phyloP scores from a whole-genome alignment of 1,140 invertebrate genomes.

The Parasteatoda tepidariorum region DNA sequence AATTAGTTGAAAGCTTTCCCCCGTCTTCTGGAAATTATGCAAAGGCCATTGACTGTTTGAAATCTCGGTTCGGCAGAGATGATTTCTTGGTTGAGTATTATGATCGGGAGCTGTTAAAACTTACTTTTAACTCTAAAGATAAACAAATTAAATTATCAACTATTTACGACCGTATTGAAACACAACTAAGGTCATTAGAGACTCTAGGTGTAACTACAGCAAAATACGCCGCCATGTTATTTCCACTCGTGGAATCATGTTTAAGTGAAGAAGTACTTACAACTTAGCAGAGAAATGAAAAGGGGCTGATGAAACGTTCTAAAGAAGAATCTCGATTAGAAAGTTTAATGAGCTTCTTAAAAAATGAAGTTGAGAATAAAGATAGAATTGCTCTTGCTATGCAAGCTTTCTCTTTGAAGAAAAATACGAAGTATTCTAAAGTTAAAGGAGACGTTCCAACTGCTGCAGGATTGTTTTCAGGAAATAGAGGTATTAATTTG shows the following conservation, averaged over 20 bases:
- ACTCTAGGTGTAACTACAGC: conserved; percentile 64
- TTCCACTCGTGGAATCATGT: conserved; percentile 63
- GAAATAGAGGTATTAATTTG: background rate
- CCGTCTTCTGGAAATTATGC: conserved; percentile 41
- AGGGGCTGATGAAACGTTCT: background rate
- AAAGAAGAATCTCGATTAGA: background rate
- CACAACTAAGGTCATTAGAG: conserved; percentile 65
- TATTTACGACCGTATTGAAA: conserved; percentile 63
- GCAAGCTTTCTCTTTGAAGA: too few relatives aligned
- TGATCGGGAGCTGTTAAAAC: conserved; percentile 23
- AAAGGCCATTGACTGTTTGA: conserved; percentile 60
- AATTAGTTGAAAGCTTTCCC: conserved; percentile 61
- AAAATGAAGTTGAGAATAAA: background rate
- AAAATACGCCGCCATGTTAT: conserved; percentile 64
- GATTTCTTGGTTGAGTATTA: conserved; percentile 59
- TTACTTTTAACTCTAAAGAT: background rate
- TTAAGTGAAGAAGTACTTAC: background rate
- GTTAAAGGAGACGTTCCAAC: background rate
- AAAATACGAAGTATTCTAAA: too few relatives aligned
- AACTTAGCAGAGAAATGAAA: background rate
- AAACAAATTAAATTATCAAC: background rate
- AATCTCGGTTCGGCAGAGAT: conserved; percentile 51
- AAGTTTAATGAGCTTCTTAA: background rate
- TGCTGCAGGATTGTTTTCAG: background rate
- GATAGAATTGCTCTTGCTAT: too few relatives aligned